Evolutionary conservation across 1,140 invertebrate species (phyloP).

Genomic region (Mactra quadrangularis): DNA sequence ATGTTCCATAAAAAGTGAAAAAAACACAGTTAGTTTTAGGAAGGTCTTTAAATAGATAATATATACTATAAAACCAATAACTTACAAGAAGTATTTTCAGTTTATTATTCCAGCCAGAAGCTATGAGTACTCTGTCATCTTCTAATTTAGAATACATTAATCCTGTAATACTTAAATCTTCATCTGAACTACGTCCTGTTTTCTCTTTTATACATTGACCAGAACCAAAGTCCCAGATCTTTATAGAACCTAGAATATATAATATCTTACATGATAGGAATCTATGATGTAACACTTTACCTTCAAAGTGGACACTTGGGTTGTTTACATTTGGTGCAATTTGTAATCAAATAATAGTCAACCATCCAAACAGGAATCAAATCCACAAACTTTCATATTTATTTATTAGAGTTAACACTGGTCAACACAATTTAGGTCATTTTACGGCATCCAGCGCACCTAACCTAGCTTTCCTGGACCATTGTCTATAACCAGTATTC

Average conservation of each 20-base stretch:
- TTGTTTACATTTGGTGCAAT: neutral
- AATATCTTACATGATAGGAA: neutral
- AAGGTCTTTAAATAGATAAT: no score
- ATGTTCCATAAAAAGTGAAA: no score
- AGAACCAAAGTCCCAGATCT: constrained; percentile 83
- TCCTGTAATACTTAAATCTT: constrained; percentile 77
- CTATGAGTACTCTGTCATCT: constrained; percentile 76
- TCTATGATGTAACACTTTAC: neutral
- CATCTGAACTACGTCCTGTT: constrained; percentile 64
- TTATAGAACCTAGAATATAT: constrained; percentile 80
- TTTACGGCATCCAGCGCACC: no score
- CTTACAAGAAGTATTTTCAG: constrained; percentile 78
- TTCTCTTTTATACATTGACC: constrained; percentile 80
- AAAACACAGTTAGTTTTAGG: no score
- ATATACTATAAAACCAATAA: neutral
- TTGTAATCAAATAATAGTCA: no score
- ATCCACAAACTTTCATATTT: no score
- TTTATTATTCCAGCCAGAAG: constrained; percentile 79
- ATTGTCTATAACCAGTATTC: no score
- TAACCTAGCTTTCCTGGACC: no score
- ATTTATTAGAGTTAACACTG: no score
- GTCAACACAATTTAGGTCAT: no score
- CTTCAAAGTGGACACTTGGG: neutral
- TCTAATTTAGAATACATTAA: constrained; percentile 71
- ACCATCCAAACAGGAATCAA: no score